Percentiles rank a stretch among this genome's conserved stretches.
phyloP scores from a whole-genome alignment of 2,888 invertebrate species.

The Calliopum simillimum region DNA sequence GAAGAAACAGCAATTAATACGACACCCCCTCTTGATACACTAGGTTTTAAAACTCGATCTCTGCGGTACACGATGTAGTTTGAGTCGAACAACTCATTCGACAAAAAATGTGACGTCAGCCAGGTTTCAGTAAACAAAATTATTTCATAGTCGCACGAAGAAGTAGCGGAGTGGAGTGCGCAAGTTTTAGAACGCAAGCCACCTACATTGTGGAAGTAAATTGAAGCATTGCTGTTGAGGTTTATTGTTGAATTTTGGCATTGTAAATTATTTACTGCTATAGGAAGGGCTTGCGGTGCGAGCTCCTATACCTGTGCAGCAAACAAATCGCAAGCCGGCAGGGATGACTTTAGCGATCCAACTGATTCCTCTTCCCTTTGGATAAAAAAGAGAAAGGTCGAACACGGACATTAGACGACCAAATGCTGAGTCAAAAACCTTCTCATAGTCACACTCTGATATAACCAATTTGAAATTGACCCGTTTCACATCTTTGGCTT shows the following conservation, averaged over 20 bases:
- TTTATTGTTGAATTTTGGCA: background rate
- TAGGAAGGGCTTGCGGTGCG: slow-evolving; percentile 4
- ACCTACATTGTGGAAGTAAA: slow-evolving; percentile 12
- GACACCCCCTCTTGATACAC: background rate
- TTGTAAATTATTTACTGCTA: background rate
- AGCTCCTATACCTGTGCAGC: background rate
- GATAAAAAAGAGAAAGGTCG: too few species aligned
- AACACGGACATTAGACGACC: background rate
- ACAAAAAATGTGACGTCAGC: background rate
- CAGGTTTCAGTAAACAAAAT: slow-evolving; percentile 2
- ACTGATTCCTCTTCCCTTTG: too few species aligned
- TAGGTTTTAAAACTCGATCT: background rate
- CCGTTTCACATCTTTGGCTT: too few species aligned
- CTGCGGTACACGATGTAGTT: too few species aligned
- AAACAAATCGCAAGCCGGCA: slow-evolving; percentile 1
- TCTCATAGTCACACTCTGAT: too few species aligned
- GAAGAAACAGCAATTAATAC: slow-evolving; percentile 8
- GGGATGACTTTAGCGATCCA: background rate
- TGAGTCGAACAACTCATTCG: too few species aligned
- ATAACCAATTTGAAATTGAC: too few species aligned
- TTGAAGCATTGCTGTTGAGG: background rate
- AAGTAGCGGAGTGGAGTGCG: slow-evolving; percentile 17
- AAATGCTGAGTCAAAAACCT: too few species aligned
- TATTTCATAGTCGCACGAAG: background rate
- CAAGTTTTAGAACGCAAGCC: slow-evolving; percentile 33